Base-by-base conservation (phyloP, 2,797 vertebrate species). In the Lepilemur septentrionalis region DNA sequence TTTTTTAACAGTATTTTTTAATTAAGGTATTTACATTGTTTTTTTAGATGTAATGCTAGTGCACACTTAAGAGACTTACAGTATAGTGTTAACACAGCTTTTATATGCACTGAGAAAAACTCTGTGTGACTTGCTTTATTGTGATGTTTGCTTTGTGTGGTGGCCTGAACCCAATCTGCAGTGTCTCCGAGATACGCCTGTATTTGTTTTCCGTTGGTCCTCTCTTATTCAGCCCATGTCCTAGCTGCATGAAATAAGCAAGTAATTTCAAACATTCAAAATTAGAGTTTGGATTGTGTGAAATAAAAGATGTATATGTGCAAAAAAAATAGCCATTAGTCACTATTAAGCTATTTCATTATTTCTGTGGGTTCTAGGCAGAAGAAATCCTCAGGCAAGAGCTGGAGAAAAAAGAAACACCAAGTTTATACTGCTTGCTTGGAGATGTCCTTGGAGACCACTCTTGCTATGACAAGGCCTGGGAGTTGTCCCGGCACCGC, bases 391-490 rank as follows among this genome's bases (percentile, higher is more conserved):
- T 99, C 18, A 99, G 99, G 20, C 98, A 98, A 87, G 99, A 99
- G 98, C 86, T 99, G 95, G 99, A 99, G 98, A 99, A 99, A 98
- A 99, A 99, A 97, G 99, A 99, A 98, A 99, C 99, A 0, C 98
- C 99, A 0, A 98, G 97, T 43, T 98, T 99, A 4, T 99, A 99
- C 95, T 99, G 99, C 93, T 98, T 99, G 43, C 99, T 99, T 32
- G 99, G 99, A 9, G 99, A 99, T 94, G 99, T 99, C 73, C 96
- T 99, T 46, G 99, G 98, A 86, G 99, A 99, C 5, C 99, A 99
- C 25, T 98, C 99, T 94, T 99, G 98, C 96, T 99, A 99, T 0
- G 99, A 99, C 93, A 99, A 97, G 78, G 99, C 99, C 5, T 99
- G 99, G 99, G 99, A 99, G 97, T 97, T 99, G 91, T 99, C 99